Base-by-base conservation (phyloP, 2,888 invertebrate species). In the Notocelia uddmanniana region DNA sequence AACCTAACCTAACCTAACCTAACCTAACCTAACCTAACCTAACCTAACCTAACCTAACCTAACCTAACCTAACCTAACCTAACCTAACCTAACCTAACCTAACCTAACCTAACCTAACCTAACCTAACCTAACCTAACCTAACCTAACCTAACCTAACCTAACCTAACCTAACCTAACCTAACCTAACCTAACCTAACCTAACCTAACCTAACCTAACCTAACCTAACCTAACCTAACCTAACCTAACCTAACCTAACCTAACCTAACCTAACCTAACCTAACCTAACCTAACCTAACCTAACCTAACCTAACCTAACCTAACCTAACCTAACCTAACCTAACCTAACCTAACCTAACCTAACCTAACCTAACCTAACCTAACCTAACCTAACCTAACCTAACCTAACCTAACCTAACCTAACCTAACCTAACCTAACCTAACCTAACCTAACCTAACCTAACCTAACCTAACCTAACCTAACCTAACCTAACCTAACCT, bases 101-200 rank as follows among this genome's bases (percentile, higher is more conserved):
- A 66, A 66, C 66, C 67, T 68, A 58, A 68, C 58, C 68, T 58
- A 73, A 73, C 73, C 73, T 69, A 69, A 73, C 69, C 73, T 69
- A 69, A 73, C 69, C 73, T 70, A 70, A 73, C 69, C 73, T 69
- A 67, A 73, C 69, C 73, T 73, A 73, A 73, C 73, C 73, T 73
- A 63, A 70, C 69, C 73, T n/a, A 68, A 69, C 73, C 64, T 59
- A 41, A 59, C 37, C 59, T 45, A 60, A 60, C 59, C 59, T 60
- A 60, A 60, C 59, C 59, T 59, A 59, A 59, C 58, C 58, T 59
- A 59, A 59, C 58, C 59, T 60, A 45, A 60, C 41, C 59, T 45
- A 60, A 60, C 59, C 59, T 60, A 60, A 60, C 59, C 45, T 60
- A 57, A 57, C 57, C 57, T 57, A 57, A 57, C 57, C 57, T 57